Percentiles rank a stretch among this genome's conserved stretches.
Conservation (phyloP, 2,797 vertebrate genomes). For the Acrossocheilus wenchowensis region DNA sequence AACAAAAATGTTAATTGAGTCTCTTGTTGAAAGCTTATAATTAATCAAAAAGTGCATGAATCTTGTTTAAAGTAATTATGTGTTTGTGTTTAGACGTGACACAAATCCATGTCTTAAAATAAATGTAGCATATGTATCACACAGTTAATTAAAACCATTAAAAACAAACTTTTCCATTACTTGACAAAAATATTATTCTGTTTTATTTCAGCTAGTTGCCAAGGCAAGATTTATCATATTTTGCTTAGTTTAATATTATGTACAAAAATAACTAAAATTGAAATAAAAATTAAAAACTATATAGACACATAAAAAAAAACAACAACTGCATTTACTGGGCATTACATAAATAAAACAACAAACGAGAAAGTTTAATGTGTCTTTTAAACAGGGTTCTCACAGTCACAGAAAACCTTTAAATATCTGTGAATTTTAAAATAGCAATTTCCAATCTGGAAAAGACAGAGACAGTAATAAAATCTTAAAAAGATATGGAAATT, state of each 20-base stretch:
- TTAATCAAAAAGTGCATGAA: too few relatives aligned
- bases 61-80: too few relatives aligned
- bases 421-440: neutral
- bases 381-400: neutral
- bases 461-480: accelerated
- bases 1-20: too few relatives aligned
- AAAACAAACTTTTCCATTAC: neutral
- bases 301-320: neutral
- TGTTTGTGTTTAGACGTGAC: too few relatives aligned
- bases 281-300: too few relatives aligned
- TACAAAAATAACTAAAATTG: too few relatives aligned
- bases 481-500: neutral
- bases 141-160: neutral
- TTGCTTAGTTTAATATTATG: too few relatives aligned
- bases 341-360: neutral
- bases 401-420: neutral
- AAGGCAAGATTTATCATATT: too few relatives aligned
- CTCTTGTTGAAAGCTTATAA: too few relatives aligned
- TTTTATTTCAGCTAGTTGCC: too few relatives aligned
- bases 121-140: neutral
- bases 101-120: too few relatives aligned
- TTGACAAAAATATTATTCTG: too few relatives aligned
- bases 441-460: neutral
- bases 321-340: neutral
- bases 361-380: neutral